phyloP scores from a whole-genome alignment of 2,797 vertebrate species.

The Phrynocephalus forsythii region DNA sequence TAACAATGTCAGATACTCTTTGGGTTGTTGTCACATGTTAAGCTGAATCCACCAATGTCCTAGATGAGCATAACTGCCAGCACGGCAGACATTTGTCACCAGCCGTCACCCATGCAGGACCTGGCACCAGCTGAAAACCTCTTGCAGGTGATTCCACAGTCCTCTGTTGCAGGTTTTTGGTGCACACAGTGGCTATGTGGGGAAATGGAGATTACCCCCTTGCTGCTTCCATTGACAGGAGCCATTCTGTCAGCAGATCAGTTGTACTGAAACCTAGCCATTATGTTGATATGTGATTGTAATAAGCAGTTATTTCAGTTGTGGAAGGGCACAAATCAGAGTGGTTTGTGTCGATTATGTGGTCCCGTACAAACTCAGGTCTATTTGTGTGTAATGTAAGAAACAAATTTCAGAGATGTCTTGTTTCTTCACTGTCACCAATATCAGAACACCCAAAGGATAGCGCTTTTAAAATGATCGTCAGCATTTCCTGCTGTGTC shows the following conservation, averaged over 20 bases:
- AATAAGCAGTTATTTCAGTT: neutral
- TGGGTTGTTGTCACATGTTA: neutral
- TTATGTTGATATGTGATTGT: neutral
- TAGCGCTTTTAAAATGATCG: neutral
- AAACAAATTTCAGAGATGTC: constrained; percentile 6
- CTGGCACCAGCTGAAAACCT: neutral
- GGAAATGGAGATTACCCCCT: neutral
- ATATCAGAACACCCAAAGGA: neutral
- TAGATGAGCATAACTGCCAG: neutral
- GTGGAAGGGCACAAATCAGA: neutral
- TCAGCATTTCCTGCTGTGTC: neutral
- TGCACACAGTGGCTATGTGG: neutral
- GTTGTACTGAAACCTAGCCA: too few relatives aligned
- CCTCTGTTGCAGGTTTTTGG: neutral
- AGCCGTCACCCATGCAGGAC: neutral
- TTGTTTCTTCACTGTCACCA: neutral
- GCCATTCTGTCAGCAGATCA: neutral
- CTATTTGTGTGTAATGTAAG: neutral
- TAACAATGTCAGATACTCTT: neutral
- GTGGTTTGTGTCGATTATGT: neutral
- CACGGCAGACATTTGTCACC: neutral
- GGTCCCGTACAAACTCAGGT: neutral
- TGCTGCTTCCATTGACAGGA: neutral
- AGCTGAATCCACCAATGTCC: neutral
- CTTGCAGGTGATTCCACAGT: neutral